A percentile compares a stretch with the other conserved stretches of the same genome.
Conservation (phyloP, 2,888 invertebrate genomes). For the Brachyopa scutellaris region DNA sequence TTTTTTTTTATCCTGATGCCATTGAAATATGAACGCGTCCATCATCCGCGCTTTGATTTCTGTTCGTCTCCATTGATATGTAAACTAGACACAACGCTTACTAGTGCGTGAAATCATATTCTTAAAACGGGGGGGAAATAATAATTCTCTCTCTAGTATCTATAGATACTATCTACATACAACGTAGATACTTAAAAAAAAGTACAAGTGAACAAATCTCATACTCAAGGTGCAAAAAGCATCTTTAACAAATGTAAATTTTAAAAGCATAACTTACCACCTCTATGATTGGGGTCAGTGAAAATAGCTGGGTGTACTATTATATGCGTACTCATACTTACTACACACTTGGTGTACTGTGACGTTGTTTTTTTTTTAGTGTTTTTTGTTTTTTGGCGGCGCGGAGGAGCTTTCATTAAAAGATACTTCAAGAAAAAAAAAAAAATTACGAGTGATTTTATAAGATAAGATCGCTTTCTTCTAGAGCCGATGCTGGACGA, state of each 20-base stretch:
- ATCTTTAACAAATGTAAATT: constrained; percentile 14
- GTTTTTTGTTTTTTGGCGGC: constrained; percentile 16
- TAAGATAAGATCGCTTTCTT: constrained; percentile 66
- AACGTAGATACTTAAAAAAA: background rate
- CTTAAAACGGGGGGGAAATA: constrained; percentile 61
- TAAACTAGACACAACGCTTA: constrained; percentile 16
- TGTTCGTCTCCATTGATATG: constrained; percentile 37
- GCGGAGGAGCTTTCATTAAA: constrained; percentile 23
- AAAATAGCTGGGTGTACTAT: constrained; percentile 76
- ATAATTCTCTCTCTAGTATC: constrained; percentile 35
- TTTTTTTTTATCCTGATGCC: background rate
- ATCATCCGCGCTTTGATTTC: constrained; percentile 37
- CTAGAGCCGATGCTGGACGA: constrained; percentile 43
- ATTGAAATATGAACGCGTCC: constrained; percentile 29
- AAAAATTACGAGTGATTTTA: constrained; percentile 5
- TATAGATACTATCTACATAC: background rate
- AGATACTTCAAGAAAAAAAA: constrained; percentile 26
- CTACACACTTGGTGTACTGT: constrained; percentile 4
- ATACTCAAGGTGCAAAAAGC: constrained; percentile 29
- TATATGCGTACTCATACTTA: background rate
- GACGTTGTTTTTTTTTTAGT: constrained; percentile 12
- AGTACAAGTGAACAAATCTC: constrained; percentile 49
- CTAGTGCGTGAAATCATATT: constrained; percentile 69
- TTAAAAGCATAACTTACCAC: constrained; percentile 63
- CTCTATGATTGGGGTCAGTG: constrained; percentile 79